phyloP scores from a whole-genome alignment of 2,797 vertebrate genomes.

The Danio choprae region DNA sequence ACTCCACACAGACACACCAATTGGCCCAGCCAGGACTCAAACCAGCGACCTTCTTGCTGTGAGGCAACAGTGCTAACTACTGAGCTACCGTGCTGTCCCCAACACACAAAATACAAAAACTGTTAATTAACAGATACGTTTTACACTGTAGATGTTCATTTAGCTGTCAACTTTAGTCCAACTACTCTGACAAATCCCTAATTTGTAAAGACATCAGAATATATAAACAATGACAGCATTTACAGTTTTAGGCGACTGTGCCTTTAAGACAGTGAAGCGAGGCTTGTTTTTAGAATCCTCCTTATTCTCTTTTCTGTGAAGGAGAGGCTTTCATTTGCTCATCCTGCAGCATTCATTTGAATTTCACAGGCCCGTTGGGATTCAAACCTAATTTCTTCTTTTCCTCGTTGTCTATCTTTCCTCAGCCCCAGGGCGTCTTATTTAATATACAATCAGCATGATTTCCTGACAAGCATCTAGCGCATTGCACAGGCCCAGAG shows the following conservation, averaged over 20 bases:
- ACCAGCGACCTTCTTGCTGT: too few species aligned
- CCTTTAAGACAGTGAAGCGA: slow-evolving; percentile 16
- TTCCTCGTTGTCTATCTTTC: slow-evolving; percentile 39
- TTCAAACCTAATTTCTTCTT: slow-evolving; percentile 47
- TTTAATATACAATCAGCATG: slow-evolving; percentile 62
- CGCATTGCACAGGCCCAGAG: slow-evolving; percentile 7
- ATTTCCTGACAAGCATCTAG: slow-evolving; percentile 62
- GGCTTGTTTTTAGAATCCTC: slow-evolving; percentile 15
- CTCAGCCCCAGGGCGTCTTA: slow-evolving; percentile 53
- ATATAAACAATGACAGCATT: not conserved
- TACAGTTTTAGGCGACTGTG: not conserved
- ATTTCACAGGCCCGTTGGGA: slow-evolving; percentile 27
- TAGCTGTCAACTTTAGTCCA: too few species aligned
- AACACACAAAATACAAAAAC: too few species aligned
- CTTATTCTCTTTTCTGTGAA: slow-evolving; percentile 5
- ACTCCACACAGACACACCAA: too few species aligned
- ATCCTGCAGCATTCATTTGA: slow-evolving; percentile 35
- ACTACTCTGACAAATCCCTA: not conserved
- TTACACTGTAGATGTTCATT: too few species aligned
- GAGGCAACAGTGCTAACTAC: too few species aligned
- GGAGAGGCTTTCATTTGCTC: slow-evolving; percentile 17
- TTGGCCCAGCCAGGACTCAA: too few species aligned
- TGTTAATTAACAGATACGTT: too few species aligned
- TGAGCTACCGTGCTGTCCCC: too few species aligned
- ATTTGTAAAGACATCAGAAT: not conserved